Evolutionary conservation across 1,140 invertebrate species (phyloP), one percentile per base, ranked within the genome.

Genomic region (Glossosoma conforme): DNA sequence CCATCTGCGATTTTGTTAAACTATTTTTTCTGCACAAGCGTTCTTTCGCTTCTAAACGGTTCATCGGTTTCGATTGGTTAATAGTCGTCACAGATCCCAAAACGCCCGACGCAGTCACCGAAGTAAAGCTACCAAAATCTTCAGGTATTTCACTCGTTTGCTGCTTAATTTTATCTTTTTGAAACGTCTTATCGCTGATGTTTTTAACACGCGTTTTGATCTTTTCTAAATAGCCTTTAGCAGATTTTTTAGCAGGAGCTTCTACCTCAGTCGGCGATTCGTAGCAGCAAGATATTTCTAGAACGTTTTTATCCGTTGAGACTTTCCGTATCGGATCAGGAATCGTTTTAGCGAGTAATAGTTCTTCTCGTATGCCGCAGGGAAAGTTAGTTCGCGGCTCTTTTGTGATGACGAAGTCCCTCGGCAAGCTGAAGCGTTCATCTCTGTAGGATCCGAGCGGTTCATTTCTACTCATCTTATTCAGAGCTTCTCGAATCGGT

Each of bases 1-100:
- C 77, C 30, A 79, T 77, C 48, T 79, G 76, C 1, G 77, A 79
- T 61, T 82, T 82, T 2, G 79, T 79, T 54, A 83, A 59, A 50
- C 80, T 82, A 44, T 75, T 73, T 44, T 70, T 69, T 3, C 74
- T 50, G 10, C 59, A 61, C 45, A 61, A 58, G 22, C 44, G 49
- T 30, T 53, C 51, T 17, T 21, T 46, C 6, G 25, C 15, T 2
- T 35, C n/a, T 6, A 28, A 28, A 18, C 28, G 13, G 15, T 14
- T 25, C 40, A 13, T 52, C 38, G 0, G 33, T 59, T 71, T 68
- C 3, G 51, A 25, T n/a, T 47, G 60, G 44, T 62, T 63, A 32
- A 38, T 19, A 2, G 36, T 38, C 3, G 20, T n/a, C 18, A 68
- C 74, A 3, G 75, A 76, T 44, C 74, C 77, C 44, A 80, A 55